Conservation (phyloP, 2,888 invertebrate species). For the Trissoscelio sp. region DNA sequence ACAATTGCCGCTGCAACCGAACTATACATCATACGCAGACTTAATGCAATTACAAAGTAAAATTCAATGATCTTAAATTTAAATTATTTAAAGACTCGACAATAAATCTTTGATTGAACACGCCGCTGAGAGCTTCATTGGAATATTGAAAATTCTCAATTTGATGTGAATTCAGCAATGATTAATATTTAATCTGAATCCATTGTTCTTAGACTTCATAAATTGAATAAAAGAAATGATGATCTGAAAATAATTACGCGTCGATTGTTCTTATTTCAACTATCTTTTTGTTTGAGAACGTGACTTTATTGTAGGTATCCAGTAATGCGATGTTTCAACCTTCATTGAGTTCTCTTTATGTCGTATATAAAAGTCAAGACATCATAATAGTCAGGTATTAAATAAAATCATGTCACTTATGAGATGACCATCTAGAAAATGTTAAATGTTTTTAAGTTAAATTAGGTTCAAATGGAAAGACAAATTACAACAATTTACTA, state of each 20-base stretch:
- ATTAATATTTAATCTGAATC: not conserved
- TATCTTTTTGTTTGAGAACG: not conserved
- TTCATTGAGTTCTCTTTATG: slow-evolving; percentile 17
- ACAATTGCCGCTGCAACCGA: slow-evolving; percentile 20
- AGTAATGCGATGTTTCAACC: slow-evolving; percentile 13
- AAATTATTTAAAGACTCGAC: not conserved
- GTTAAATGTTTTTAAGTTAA: no score
- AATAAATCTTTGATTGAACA: not conserved
- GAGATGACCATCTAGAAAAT: not conserved
- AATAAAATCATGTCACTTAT: slow-evolving; percentile 1
- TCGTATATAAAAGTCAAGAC: slow-evolving; percentile 11
- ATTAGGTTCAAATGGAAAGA: no score
- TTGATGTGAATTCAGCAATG: not conserved
- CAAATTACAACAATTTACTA: no score
- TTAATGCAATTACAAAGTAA: slow-evolving; percentile 32
- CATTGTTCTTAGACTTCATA: not conserved
- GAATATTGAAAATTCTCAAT: not conserved
- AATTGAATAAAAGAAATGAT: not conserved
- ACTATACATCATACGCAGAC: not conserved
- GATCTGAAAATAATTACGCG: slow-evolving; percentile 8
- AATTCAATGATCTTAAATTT: not conserved
- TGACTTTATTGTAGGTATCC: slow-evolving; percentile 8
- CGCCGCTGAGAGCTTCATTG: not conserved
- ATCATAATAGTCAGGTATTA: not conserved
- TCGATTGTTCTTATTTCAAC: slow-evolving; percentile 4